Percentiles rank a stretch among this genome's conserved stretches.
Conservation (phyloP, 2,888 invertebrate species). For the Teinopalpus imperialis region DNA sequence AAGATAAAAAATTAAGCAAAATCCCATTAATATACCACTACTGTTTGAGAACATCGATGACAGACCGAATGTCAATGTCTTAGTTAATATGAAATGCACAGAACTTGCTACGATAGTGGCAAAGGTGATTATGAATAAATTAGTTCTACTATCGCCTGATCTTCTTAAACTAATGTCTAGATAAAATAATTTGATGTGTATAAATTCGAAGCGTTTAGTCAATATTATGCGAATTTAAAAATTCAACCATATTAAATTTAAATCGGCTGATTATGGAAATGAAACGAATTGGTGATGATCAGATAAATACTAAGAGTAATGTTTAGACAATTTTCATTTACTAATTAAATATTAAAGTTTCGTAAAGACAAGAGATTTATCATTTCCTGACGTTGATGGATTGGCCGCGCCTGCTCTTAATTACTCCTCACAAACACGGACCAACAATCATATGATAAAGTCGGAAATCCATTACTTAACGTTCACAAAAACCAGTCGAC, state of each 20-base stretch:
- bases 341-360: conserved; percentile 34
- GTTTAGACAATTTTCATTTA: conserved; percentile 32
- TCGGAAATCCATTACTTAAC: conserved; percentile 9
- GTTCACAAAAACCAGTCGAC: background rate
- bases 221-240: conserved; percentile 1
- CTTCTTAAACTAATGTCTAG: conserved; percentile 10
- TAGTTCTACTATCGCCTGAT: too few relatives aligned
- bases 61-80: too few relatives aligned
- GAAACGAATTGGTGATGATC: background rate
- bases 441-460: conserved; percentile 21
- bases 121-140: too few relatives aligned
- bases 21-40: too few relatives aligned
- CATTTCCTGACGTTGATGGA: conserved; percentile 42
- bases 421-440: conserved; percentile 33
- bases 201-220: too few relatives aligned
- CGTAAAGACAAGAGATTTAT: conserved; percentile 39
- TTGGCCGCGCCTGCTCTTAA: conserved; percentile 33
- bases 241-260: conserved; percentile 9
- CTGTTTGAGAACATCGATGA: too few relatives aligned
- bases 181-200: conserved; percentile 6
- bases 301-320: conserved; percentile 5
- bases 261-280: conserved; percentile 22
- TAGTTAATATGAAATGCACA: too few relatives aligned
- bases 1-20: too few relatives aligned
- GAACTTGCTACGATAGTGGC: too few relatives aligned